Evolutionary conservation across 2,113 vertebrate species (phyloP), one percentile per base, ranked within the genome.

Genomic region (Melanostigma gelatinosum): DNA sequence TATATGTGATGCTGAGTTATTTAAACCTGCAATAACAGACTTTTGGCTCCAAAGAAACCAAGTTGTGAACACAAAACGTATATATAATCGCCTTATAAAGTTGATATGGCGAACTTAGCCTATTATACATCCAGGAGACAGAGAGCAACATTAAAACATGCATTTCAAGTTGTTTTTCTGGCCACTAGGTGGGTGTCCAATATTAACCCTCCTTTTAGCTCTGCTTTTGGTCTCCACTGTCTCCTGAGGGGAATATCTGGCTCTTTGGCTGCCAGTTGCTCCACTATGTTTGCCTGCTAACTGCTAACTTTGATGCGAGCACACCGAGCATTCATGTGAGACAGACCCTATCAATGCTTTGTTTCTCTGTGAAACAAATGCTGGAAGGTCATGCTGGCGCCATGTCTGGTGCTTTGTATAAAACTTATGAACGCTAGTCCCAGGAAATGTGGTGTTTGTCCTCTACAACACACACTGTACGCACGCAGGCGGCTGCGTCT

Each of bases 401-500:
- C 65, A 34, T 64, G 38, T 72, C 22, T 54, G 32, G 0, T 10
- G 42, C 16, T 54, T 57, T 72, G 18, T 40, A 77, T 62, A 44
- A 58, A 65, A 58, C 4, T 9, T 34, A 22, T 57, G 44, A 63
- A 78, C 38, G 16, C 46, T 44, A 57, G 16, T 57, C 2, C 40
- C 18, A 36, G n/a, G 10, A 67, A 60, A 29, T 52, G 29, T 52
- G 64, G 57, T 54, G 50, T 24, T 46, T 6, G 70, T 63, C 4
- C 20, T 38, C 55, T 44, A 27, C 58, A 61, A 16, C 8, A 36
- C 66, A 58, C 16, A 1, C 6, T 72, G 46, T 36, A 4, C 27
- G 24, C n/a, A 10, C 13, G 54, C 27, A 64, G 70, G 67, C 64
- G 24, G 46, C 6, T 18, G 65, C 7, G 8, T 65, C 68, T 88